phyloP scores from a whole-genome alignment of 2,888 invertebrate species.

The Caradrina kadenii region DNA sequence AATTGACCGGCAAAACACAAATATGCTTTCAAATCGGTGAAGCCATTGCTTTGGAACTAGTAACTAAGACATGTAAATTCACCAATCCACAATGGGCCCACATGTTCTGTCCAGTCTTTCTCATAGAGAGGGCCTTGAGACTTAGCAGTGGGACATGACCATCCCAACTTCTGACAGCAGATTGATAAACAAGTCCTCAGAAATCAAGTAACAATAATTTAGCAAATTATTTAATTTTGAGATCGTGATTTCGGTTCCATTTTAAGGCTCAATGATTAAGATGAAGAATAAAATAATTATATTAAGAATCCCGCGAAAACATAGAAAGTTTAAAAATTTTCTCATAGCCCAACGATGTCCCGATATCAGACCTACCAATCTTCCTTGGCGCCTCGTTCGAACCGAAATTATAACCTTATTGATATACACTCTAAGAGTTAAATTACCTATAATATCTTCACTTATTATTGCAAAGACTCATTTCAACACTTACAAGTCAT shows the following conservation, averaged over 20 bases:
- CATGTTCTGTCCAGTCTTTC: too few relatives aligned
- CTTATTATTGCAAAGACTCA: constrained; percentile 16
- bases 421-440: constrained; percentile 19
- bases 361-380: constrained; percentile 11
- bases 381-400: constrained; percentile 31
- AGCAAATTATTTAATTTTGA: constrained; percentile 34
- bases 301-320: constrained; percentile 33
- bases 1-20: background rate
- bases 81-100: background rate
- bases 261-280: constrained; percentile 18
- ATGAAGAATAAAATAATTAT: constrained; percentile 22
- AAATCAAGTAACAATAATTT: constrained; percentile 11
- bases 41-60: background rate
- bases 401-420: constrained; percentile 10
- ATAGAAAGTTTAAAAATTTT: constrained; percentile 18
- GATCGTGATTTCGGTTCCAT: constrained; percentile 49
- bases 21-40: background rate
- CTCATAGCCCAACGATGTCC: constrained; percentile 41
- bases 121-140: too few relatives aligned
- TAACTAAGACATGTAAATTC: background rate
- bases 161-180: background rate
- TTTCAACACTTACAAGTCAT: constrained; percentile 11
- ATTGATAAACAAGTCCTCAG: background rate
- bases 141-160: background rate
- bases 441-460: constrained; percentile 9